phyloP scores from a whole-genome alignment of 2,113 vertebrate species.

The Prionailurus bengalensis region DNA sequence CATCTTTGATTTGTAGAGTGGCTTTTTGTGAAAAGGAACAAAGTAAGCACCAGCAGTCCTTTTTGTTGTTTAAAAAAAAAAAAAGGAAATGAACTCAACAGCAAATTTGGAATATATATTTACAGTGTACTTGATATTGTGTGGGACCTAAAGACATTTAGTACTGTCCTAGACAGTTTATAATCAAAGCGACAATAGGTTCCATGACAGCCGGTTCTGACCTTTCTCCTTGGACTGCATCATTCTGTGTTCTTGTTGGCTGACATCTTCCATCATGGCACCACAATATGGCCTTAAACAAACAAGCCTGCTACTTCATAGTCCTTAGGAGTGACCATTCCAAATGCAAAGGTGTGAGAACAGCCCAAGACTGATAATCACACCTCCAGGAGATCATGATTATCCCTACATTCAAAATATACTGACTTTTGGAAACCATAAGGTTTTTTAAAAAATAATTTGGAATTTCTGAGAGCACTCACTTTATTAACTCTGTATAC shows the following conservation, averaged over 20 bases:
- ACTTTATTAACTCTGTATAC: constrained; percentile 44
- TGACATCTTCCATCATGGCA: not conserved
- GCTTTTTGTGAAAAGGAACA: not conserved
- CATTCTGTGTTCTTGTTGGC: not conserved
- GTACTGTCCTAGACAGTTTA: not conserved
- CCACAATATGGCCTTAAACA: not conserved
- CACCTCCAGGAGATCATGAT: not conserved
- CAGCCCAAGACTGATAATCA: not conserved
- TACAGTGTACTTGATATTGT: not conserved
- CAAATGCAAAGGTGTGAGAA: not conserved
- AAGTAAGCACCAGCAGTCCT: not conserved
- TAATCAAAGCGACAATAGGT: not conserved
- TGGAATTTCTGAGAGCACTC: constrained; percentile 19
- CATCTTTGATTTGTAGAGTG: not conserved
- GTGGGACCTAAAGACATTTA: not conserved
- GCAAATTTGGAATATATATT: not conserved
- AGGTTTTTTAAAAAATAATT: not conserved
- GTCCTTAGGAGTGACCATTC: not conserved
- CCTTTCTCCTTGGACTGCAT: not conserved
- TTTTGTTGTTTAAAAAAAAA: not conserved
- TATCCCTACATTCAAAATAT: not conserved
- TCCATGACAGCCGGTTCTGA: not conserved
- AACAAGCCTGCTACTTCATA: not conserved
- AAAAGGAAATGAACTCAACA: not conserved
- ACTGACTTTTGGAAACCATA: not conserved